Conservation (phyloP, 2,888 invertebrate species). For the Melinaea menophilus region DNA sequence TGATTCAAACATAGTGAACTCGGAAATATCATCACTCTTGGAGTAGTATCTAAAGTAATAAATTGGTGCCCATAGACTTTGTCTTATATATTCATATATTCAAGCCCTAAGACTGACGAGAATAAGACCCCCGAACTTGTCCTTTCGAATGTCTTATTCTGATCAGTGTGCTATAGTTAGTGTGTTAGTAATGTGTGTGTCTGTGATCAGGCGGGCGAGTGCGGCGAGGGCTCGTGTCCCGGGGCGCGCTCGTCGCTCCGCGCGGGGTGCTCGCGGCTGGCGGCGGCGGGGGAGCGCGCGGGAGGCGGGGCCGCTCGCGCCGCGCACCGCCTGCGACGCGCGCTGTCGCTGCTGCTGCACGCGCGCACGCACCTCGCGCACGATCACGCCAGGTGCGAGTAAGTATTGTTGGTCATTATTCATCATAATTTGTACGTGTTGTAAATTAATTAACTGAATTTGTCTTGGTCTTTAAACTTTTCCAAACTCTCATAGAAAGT, state of each 20-base stretch:
- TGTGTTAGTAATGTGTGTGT: not conserved
- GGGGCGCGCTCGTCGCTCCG: slow-evolving; percentile 53
- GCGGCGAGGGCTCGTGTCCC: slow-evolving; percentile 41
- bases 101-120: no score
- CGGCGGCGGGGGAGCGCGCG: slow-evolving; percentile 58
- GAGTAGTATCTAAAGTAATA: no score
- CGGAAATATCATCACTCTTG: no score
- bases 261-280: slow-evolving; percentile 56
- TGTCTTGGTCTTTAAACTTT: no score
- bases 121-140: not conserved
- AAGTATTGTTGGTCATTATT: slow-evolving; percentile 25
- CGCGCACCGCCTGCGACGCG: slow-evolving; percentile 63
- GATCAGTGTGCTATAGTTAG: no score
- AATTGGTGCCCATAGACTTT: no score
- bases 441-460: no score
- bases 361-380: slow-evolving; percentile 66
- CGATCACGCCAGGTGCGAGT: slow-evolving; percentile 67
- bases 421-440: no score
- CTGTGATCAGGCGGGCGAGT: slow-evolving; percentile 22
- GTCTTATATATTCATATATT: no score
- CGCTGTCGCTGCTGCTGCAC: slow-evolving; percentile 63
- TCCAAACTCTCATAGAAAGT: no score
- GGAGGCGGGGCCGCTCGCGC: slow-evolving; percentile 66
- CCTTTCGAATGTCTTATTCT: not conserved
- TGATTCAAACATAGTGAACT: no score